These are phyloP conservation scores for Volucella bombylans DNA, from an alignment of 2,888 invertebrate species.

Conservation along the genomic window DNA sequence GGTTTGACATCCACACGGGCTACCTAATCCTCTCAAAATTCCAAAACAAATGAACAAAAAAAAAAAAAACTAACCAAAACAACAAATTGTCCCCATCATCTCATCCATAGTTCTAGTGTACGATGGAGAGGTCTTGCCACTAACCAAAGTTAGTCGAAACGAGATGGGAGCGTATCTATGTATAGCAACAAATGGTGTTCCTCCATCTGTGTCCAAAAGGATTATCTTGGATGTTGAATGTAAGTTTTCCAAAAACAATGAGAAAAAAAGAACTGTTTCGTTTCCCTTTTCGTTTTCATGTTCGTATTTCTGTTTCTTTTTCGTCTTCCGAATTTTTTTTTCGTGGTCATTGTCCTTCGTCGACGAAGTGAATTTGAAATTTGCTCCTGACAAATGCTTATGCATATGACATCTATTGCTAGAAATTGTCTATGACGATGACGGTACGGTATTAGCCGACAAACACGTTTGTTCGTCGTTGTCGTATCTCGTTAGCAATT, in stretches of 20 bases:
- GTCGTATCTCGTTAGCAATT: constrained; percentile 68
- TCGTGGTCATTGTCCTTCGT: constrained; percentile 68
- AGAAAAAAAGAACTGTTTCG: constrained; percentile 40
- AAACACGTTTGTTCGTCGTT: constrained; percentile 56
- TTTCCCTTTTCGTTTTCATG: constrained; percentile 42
- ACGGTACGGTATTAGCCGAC: constrained; percentile 61
- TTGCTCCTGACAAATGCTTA: constrained; percentile 67
- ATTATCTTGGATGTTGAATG: constrained; percentile 96
- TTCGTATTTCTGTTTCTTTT: constrained; percentile 37
- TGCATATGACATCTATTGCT: constrained; percentile 74
- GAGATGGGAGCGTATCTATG: constrained; percentile 85
- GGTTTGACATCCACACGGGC: constrained; percentile 58
- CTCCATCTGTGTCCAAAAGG: constrained; percentile 95
- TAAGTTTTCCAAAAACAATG: constrained; percentile 80
- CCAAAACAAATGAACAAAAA: constrained; percentile 18
- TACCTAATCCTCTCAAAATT: constrained; percentile 59
- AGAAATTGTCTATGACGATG: constrained; percentile 69
- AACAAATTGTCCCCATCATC: constrained; percentile 23
- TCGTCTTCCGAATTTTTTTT: constrained; percentile 24
- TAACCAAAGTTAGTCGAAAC: constrained; percentile 93
- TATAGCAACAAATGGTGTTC: constrained; percentile 89
- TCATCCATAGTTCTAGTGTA: constrained; percentile 88
- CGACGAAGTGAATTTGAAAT: constrained; percentile 71
- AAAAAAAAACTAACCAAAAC: not conserved
- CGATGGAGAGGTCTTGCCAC: constrained; percentile 92